A percentile compares a stretch with the other conserved stretches of the same genome.
phyloP scores from a whole-genome alignment of 2,113 vertebrate species.

The Columba janthina region DNA sequence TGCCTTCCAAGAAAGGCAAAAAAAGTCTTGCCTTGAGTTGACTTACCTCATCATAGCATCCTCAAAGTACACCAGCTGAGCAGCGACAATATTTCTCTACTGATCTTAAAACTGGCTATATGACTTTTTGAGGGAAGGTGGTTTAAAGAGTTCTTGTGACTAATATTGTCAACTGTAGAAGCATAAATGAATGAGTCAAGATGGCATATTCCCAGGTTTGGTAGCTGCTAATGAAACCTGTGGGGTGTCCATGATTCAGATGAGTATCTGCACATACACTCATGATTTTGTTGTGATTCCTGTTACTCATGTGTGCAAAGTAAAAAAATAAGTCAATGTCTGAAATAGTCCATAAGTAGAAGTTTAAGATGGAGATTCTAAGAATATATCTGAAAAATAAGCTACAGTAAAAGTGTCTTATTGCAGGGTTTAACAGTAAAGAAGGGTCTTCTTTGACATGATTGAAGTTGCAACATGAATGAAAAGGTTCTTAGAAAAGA shows the following conservation, averaged over 20 bases:
- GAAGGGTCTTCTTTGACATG: neutral
- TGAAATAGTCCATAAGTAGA: neutral
- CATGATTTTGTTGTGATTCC: neutral
- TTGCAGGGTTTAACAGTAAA: neutral
- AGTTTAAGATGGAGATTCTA: neutral
- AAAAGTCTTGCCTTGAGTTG: neutral
- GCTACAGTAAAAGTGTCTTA: neutral
- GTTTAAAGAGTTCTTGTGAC: neutral
- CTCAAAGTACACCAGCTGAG: neutral
- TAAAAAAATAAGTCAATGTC: fast-evolving
- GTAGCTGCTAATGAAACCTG: neutral
- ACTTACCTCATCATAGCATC: neutral
- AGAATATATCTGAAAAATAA: neutral
- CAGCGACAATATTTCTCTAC: neutral
- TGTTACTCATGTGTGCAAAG: neutral
- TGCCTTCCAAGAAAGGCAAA: neutral
- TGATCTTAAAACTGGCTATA: neutral
- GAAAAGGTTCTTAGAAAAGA: neutral
- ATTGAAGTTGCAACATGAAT: neutral
- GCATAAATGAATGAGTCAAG: neutral
- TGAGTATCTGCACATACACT: neutral
- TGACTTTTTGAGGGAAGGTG: neutral
- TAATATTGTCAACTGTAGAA: neutral
- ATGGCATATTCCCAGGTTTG: neutral
- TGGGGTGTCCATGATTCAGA: neutral